Evolutionary conservation across 2,797 vertebrate species (phyloP), one percentile per base, ranked within the genome.

Genomic region (Phrynocephalus forsythii): DNA sequence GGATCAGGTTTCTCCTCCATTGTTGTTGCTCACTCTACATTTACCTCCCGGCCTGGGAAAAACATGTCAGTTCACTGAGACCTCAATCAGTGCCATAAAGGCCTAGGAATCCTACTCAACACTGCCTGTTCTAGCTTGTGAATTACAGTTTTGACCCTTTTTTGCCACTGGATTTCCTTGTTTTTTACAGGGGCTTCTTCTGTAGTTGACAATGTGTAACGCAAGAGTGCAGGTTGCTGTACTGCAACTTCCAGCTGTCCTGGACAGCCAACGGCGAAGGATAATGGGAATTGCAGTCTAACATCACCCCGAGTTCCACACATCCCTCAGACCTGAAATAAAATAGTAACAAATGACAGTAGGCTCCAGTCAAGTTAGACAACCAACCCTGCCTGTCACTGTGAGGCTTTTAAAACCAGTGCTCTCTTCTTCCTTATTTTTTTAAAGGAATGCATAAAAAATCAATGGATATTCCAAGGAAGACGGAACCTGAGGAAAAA

Each of bases 401-500:
- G 9, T 73, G 67, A 86, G 73, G 86, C 56, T 60, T 87, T 88
- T 56, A 10, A 85, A 92, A 93, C 63, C 88, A 48, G 18, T 73
- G 56, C 67, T 63, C 2, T 88, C 75, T 83, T 66, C 88, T 52
- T 91, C 71, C 63, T 78, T 72, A 86, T 86, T 85, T 92, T n/a
- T 13, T 15, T 50, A 93, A 93, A 99, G 99, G 98, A 83, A 99
- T 99, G 98, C 98, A 99, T 96, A 99, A 98, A 93, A 99, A 99
- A 93, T 99, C 99, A 77, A 85, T 97, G 84, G 98, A 97, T 90
- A 96, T 98, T 88, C 91, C 95, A 86, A 98, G 96, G 87, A 98
- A 97, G 92, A 90, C 95, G 8, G 96, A 97, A 44, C 91, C 87
- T 77, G 95, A 96, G 88, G 96, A 96, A 91, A 97, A 97, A 28